phyloP scores from a whole-genome alignment of 2,797 vertebrate species.

The Mus spretus region DNA sequence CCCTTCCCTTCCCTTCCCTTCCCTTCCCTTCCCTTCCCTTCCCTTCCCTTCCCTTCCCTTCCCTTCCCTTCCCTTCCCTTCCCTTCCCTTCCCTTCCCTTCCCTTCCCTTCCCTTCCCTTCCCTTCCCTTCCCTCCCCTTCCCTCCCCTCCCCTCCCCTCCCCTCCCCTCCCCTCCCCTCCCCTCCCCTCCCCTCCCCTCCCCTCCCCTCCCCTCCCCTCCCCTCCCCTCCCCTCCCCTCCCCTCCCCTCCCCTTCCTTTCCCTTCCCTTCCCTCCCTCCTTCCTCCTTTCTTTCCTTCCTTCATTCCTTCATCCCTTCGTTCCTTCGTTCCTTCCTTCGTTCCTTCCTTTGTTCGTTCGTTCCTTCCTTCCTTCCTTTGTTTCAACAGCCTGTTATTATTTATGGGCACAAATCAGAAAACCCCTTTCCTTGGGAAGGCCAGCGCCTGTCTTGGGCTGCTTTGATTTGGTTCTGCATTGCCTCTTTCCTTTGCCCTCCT shows the following conservation, averaged over 20 bases:
- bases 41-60: too few species aligned
- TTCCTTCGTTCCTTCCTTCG: background rate
- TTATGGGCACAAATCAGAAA: background rate
- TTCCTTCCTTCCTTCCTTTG: background rate
- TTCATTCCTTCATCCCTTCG: background rate
- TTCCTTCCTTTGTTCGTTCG: too few species aligned
- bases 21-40: fast-evolving
- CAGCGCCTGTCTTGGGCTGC: background rate
- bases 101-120: fast-evolving
- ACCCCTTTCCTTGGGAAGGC: background rate
- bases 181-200: too few species aligned
- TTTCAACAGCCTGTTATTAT: background rate
- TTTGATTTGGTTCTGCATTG: background rate
- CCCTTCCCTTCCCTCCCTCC: background rate
- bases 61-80: too few species aligned
- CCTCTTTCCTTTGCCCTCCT: background rate
- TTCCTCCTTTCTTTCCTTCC: too few species aligned
- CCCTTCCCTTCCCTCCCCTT: background rate
- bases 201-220: too few species aligned
- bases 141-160: background rate
- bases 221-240: background rate
- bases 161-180: too few species aligned
- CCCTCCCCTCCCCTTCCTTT: fast-evolving
- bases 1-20: background rate
- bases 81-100: background rate